Base-by-base conservation (phyloP, 2,113 vertebrate genomes). In the Gallinago media region DNA sequence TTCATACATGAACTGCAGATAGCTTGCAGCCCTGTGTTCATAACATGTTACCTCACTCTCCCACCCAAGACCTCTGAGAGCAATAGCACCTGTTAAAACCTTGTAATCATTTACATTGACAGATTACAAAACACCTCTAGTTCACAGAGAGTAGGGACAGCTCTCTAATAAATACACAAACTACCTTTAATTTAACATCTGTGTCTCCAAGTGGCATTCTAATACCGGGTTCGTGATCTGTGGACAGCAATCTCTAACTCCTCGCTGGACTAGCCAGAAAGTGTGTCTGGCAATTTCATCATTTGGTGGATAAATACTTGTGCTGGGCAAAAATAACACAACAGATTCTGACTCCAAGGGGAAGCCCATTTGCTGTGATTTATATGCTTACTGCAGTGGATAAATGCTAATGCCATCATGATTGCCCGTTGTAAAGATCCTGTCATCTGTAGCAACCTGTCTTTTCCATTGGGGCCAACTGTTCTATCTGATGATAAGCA, bases 291-390 rank as follows among this genome's bases (percentile, higher is more conserved):
- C 84, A 73, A n/a, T 65, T 75, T 65, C 91, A 84, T 70, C 59
- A 13, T n/a, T 91, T 71, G 90, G 78, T 84, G 54, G 52, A 76
- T 63, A 76, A 96, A 91, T 50, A 55, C 74, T 94, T 67, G 88
- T 42, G 29, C 88, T 78, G 72, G 90, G 81, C 89, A 96, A 75
- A 76, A 94, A 95, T 59, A 86, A 79, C 54, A 56, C 83, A 84
- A 92, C 86, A 94, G 92, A 79, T 55, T 91, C 94, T 6, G 4
- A 71, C 90, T 95, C 80, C 20, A 92, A 94, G 81, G 94, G 93
- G 73, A 94, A 94, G 81, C 95, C 83, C 92, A 44, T 96, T 97
- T 84, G 68, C 84, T 89, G 70, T 96, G 96, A 97, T 97, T 97
- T 96, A 97, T 96, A 56, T 46, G 61, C 86, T 76, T n/a, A 89